Evolutionary conservation across 1,140 invertebrate species (phyloP), one percentile per base, ranked within the genome.

Genomic region (Argopecten irradians): DNA sequence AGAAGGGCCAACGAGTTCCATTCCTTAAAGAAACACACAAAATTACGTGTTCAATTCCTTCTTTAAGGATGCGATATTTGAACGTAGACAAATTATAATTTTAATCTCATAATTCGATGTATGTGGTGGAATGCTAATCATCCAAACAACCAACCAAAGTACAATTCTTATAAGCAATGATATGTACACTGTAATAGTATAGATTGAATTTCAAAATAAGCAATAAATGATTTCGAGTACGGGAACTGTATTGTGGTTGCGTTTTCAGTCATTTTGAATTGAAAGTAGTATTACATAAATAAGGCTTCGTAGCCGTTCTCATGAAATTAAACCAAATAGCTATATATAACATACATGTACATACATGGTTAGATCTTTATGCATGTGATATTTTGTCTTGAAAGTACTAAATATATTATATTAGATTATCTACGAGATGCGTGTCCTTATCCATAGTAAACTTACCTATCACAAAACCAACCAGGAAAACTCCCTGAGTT

Each of bases 1-100:
- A 28, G 89, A 87, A 0, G 93, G 92, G 5, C 93, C 93, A 19
- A 93, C 92, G n/a, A 93, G 84, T 82, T 93, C 93, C 46, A 93
- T 71, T 34, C 91, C 93, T 93, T 35, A 34, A 86, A 87, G 36
- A 28, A 2, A 34, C 39, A 43, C 7, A 84, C 2, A 7, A 34
- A 32, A 84, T 11, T 84, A 32, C 19, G 3, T 3, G 22, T 11
- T 11, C 11, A 71, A 71, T 71, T 22, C 32, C 22, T 11, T 22
- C 19, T 11, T 71, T 3, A 22, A 71, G 32, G 22, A 71, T 71
- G 32, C 11, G 22, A 55, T 22, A 13, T 55, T 55, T 13, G 11
- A 55, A 13, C 11, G 13, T 22, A 55, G 11, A 22, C 13, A 22
- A 13, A 22, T 55, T 55, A 13, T 55, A 55, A 22, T 55, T 13